Percentiles rank a stretch among this genome's conserved stretches.
Evolutionary conservation across 2,797 vertebrate genomes (phyloP).

Genomic region (Poeciliopsis presidionis): DNA sequence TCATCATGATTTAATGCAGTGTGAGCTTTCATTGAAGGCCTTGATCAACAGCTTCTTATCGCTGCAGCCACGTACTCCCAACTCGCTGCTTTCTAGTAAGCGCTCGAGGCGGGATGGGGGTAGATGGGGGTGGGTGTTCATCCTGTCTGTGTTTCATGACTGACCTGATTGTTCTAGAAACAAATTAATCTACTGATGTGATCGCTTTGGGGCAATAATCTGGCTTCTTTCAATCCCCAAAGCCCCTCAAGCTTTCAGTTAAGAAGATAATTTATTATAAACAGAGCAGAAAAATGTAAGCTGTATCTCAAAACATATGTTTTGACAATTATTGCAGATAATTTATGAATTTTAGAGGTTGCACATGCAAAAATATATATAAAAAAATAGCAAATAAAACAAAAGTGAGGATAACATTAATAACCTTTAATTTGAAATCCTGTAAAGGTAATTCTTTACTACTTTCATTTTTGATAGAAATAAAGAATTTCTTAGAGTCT

Average conservation of each 20-base stretch:
- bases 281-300: background rate
- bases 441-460: background rate
- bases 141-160: conserved; percentile 1
- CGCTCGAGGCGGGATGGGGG: background rate
- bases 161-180: conserved; percentile 28
- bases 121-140: conserved; percentile 6
- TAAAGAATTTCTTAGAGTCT: background rate
- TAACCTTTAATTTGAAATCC: background rate
- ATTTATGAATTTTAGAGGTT: background rate
- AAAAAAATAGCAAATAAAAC: background rate
- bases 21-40: conserved; percentile 1
- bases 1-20: conserved; percentile 19
- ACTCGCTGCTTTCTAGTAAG: conserved; percentile 25
- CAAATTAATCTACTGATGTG: conserved; percentile 19
- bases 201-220: conserved; percentile 23
- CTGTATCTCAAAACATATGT: background rate
- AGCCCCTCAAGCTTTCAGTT: conserved; percentile 1
- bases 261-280: background rate
- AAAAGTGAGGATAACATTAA: background rate
- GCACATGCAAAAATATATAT: background rate
- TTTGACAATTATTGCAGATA: background rate
- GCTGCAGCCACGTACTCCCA: conserved; percentile 5
- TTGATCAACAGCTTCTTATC: conserved; percentile 26
- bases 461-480: background rate
- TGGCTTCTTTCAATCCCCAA: conserved; percentile 10